A percentile compares a stretch with the other conserved stretches of the same genome.
Evolutionary conservation across 2,113 vertebrate species (phyloP).

Genomic region (Lophius piscatorius): DNA sequence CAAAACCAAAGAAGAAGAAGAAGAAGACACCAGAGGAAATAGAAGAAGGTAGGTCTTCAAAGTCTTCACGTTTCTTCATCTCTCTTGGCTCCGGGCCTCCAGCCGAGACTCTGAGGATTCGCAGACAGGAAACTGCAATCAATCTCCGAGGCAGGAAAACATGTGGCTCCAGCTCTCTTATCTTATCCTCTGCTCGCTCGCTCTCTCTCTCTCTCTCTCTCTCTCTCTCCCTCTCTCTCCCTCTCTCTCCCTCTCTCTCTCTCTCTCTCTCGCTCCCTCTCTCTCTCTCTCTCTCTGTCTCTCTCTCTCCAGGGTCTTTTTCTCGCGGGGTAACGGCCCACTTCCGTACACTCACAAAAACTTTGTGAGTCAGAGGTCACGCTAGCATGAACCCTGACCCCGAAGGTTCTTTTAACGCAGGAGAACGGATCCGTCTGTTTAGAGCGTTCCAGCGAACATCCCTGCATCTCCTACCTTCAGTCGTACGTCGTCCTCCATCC

Average conservation of each 20-base stretch:
- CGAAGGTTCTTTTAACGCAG: too few relatives aligned
- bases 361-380: too few relatives aligned
- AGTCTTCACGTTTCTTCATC: background rate
- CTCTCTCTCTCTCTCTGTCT: too few relatives aligned
- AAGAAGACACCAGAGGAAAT: slow-evolving; percentile 80
- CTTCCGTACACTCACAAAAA: background rate
- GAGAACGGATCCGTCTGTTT: too few relatives aligned
- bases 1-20: slow-evolving; percentile 77
- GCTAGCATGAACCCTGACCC: too few relatives aligned
- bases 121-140: slow-evolving; percentile 38
- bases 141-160: slow-evolving; percentile 23
- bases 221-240: too few relatives aligned
- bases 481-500: too few relatives aligned
- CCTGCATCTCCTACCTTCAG: too few relatives aligned
- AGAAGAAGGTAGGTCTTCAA: slow-evolving; percentile 68
- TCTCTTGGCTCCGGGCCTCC: slow-evolving; percentile 1
- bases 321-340: background rate
- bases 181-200: slow-evolving; percentile 1
- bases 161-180: slow-evolving; percentile 38
- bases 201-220: background rate
- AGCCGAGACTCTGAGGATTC: slow-evolving; percentile 20
- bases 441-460: too few relatives aligned
- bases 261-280: too few relatives aligned
- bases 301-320: too few relatives aligned
- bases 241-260: background rate